A percentile compares a stretch with the other conserved stretches of the same genome.
Conservation (phyloP, 2,888 invertebrate genomes). For the Cerceris rybyensis region DNA sequence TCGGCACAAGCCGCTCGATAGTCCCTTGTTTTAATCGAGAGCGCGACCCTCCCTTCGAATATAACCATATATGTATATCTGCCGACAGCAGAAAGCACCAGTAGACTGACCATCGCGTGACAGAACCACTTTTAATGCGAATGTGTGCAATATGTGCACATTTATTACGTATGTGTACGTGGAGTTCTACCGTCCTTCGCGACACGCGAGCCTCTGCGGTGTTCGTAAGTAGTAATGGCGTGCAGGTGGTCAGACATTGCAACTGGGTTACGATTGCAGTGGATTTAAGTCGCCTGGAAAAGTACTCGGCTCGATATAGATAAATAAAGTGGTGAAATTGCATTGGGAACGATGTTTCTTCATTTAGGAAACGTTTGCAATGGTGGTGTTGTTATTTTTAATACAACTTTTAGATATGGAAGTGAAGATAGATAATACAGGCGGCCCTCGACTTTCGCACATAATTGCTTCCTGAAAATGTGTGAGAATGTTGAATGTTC, state of each 20-base stretch:
- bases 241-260: conserved; percentile 55
- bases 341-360: too few relatives aligned
- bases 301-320: too few relatives aligned
- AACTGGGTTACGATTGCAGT: conserved; percentile 42
- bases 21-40: conserved; percentile 49
- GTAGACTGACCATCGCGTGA: conserved; percentile 64
- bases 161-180: not conserved
- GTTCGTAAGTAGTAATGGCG: conserved; percentile 49
- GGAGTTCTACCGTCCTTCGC: conserved; percentile 44
- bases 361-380: too few relatives aligned
- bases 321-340: too few relatives aligned
- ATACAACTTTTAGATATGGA: too few relatives aligned
- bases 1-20: conserved; percentile 52
- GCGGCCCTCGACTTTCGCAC: too few relatives aligned
- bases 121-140: conserved; percentile 32
- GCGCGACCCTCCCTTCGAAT: conserved; percentile 30
- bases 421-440: too few relatives aligned
- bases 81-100: conserved; percentile 14
- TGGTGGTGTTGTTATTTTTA: too few relatives aligned
- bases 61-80: conserved; percentile 4
- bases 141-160: conserved; percentile 16
- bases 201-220: conserved; percentile 63
- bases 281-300: not conserved
- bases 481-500: too few relatives aligned
- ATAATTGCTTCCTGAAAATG: too few relatives aligned